Evolutionary conservation across 1,140 invertebrate genomes (phyloP).

Genomic region (Euwallacea similis): DNA sequence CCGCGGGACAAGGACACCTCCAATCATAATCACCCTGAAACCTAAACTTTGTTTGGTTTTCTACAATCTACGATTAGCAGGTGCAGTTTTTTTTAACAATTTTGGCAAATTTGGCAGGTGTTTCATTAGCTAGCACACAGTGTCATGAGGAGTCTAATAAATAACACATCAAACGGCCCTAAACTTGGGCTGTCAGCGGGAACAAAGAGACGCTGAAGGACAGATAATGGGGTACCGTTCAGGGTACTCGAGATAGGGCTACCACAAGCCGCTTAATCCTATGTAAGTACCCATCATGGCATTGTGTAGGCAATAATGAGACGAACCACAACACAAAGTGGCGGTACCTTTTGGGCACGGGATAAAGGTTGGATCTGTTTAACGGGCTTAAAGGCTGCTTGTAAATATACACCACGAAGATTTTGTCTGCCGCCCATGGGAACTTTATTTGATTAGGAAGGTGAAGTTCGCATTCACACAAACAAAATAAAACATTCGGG

Average conservation of each 20-base stretch:
- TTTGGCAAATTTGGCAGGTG: too few relatives aligned
- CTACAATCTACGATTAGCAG: too few relatives aligned
- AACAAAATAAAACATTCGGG: background rate
- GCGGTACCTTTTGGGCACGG: constrained; percentile 6
- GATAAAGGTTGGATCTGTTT: constrained; percentile 26
- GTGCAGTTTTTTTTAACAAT: too few relatives aligned
- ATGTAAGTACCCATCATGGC: constrained; percentile 32
- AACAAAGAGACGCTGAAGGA: constrained; percentile 31
- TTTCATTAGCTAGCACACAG: too few relatives aligned
- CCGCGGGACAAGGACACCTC: too few relatives aligned
- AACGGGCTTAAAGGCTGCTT: constrained; percentile 22
- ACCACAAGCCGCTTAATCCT: constrained; percentile 34
- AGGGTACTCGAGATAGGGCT: constrained; percentile 33
- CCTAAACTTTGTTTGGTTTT: too few relatives aligned
- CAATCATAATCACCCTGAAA: too few relatives aligned
- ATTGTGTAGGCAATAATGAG: constrained; percentile 35
- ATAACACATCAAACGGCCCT: constrained; percentile 28
- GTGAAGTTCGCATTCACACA: too few relatives aligned
- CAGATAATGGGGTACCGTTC: constrained; percentile 32
- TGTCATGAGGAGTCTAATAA: constrained; percentile 7
- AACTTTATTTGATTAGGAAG: too few relatives aligned
- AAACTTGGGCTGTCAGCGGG: constrained; percentile 8
- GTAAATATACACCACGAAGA: background rate
- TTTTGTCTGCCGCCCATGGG: background rate
- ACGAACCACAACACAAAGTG: constrained; percentile 30